Percentiles rank a stretch among this genome's conserved stretches.
These are phyloP conservation scores for Phymanthus crucifer DNA, from an alignment of 92 coral and sea anemone genomes.

Conservation along the genomic window DNA sequence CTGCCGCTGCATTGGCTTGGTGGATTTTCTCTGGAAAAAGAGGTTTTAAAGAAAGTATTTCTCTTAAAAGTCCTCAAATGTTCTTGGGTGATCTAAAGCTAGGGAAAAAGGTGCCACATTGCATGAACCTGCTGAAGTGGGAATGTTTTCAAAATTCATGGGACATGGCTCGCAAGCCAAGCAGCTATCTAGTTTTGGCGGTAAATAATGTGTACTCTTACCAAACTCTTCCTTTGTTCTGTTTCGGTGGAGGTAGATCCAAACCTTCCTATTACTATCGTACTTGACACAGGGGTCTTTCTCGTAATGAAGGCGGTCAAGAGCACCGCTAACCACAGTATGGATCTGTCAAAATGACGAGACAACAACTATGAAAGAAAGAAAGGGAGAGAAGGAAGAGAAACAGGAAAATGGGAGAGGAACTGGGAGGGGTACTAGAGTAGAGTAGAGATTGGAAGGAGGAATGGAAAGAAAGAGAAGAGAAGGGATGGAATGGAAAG, in stretches of 20 bases:
- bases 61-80: neutral
- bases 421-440: neutral
- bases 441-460: no score
- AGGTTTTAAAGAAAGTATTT: no score
- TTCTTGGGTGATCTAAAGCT: neutral
- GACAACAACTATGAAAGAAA: neutral
- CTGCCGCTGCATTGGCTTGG: constrained; percentile 98
- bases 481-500: neutral
- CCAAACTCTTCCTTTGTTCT: constrained; percentile 97
- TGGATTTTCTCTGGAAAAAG: constrained; percentile 82
- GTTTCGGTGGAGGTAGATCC: constrained; percentile 95
- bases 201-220: constrained; percentile 29
- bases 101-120: no score
- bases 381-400: neutral
- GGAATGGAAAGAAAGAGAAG: neutral
- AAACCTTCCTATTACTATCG: constrained; percentile 96
- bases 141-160: neutral
- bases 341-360: constrained; percentile 65
- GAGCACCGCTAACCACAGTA: constrained; percentile 98
- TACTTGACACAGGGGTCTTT: constrained; percentile 97
- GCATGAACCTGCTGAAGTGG: no score
- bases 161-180: no score
- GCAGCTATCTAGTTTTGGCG: neutral
- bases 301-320: constrained; percentile 98
- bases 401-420: neutral